A percentile compares a stretch with the other conserved stretches of the same genome.
phyloP scores from a whole-genome alignment of 2,888 invertebrate species.

The Barypeithes pellucidus region DNA sequence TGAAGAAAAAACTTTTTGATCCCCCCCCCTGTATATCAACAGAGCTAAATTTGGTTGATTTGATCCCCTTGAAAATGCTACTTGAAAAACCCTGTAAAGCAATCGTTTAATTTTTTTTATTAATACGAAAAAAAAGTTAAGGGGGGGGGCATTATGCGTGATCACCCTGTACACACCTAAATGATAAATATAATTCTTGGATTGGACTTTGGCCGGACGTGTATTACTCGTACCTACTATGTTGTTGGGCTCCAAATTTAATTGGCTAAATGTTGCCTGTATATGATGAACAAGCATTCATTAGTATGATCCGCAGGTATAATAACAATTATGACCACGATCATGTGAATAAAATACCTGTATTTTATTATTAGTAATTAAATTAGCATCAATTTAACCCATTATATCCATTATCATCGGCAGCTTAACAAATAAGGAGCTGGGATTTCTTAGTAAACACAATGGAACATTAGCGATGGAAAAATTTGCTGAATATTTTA shows the following conservation, averaged over 20 bases:
- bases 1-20: too few relatives aligned
- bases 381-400: conserved; percentile 14
- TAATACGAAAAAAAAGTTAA: too few relatives aligned
- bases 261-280: not conserved
- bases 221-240: too few relatives aligned
- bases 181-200: too few relatives aligned
- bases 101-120: too few relatives aligned
- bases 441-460: conserved; percentile 3
- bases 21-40: too few relatives aligned
- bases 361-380: conserved; percentile 13
- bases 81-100: too few relatives aligned
- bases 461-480: not conserved
- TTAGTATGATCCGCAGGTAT: conserved; percentile 14
- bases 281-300: not conserved
- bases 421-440: conserved; percentile 12
- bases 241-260: not conserved
- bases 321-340: conserved; percentile 22
- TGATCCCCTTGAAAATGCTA: too few relatives aligned
- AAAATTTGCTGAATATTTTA: not conserved
- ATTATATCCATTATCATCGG: conserved; percentile 16
- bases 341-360: conserved; percentile 24
- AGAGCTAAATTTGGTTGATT: too few relatives aligned
- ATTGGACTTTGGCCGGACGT: too few relatives aligned
- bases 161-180: too few relatives aligned
- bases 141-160: too few relatives aligned